Evolutionary conservation across 1,140 invertebrate genomes (phyloP), one percentile per base, ranked within the genome.

Genomic region (Drosophila ercepeae): DNA sequence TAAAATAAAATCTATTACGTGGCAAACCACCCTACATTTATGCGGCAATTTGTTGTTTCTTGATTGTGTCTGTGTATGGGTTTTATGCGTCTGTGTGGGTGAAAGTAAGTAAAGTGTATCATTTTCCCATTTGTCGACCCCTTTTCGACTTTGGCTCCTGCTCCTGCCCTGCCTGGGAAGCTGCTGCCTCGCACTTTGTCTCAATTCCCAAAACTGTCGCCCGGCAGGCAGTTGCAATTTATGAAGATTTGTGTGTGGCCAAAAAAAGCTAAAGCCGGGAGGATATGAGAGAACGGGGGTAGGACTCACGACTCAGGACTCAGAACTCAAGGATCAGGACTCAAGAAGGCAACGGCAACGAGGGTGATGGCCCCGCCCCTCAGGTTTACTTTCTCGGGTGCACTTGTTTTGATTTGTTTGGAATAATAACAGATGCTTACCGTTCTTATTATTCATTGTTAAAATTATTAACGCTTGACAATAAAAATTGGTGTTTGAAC

Each of bases 401-500:
- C 89, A 90, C 89, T 90, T 90, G 89, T 90, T 90, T 90, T 90
- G 89, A 90, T 90, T 90, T 90, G 89, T 90, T 90, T 90, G 89
- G 89, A 90, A 90, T 90, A 90, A 89, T 89, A 90, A 88, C 89
- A 90, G 89, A 90, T 90, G 89, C 89, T 90, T 78, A 78, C 75
- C 81, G 78, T 79, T 75, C 89, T 70, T 90, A 90, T 90, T 90
- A 90, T 89, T 90, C 89, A 90, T 90, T 90, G 89, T 89, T 83
- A 52, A 84, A 90, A 89, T 90, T 90, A 90, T 90, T 82, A 90
- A 89, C 89, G 89, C 77, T 90, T 90, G 83, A 90, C 89, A 83
- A 90, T 86, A 89, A 81, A 81, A 86, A 89, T 78, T 84, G 64
- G 71, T 88, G 75, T 89, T 89, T 89, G 75, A 69, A 67, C 71